Conservation (phyloP, 2,797 vertebrate genomes). For the Periophthalmus magnuspinnatus region DNA sequence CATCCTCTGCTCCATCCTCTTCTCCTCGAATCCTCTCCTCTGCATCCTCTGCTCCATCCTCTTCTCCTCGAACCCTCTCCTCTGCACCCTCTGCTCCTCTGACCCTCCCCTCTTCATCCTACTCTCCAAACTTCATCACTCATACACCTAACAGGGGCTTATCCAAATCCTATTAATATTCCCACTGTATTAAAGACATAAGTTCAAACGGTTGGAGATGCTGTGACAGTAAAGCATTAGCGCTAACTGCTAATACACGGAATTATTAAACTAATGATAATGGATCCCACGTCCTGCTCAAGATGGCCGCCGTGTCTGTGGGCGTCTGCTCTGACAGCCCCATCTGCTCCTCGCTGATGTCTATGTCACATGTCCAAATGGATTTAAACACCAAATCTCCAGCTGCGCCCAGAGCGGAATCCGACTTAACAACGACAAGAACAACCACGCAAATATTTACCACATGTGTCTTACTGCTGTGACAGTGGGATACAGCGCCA, state of each 20-base stretch:
- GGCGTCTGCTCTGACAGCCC: slow-evolving; percentile 6
- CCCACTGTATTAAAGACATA: neutral
- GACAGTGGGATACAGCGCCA: too few relatives aligned
- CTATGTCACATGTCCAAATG: slow-evolving; percentile 15
- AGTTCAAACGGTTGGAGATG: slow-evolving; percentile 33
- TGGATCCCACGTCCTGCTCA: slow-evolving; percentile 38
- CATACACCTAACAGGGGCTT: too few relatives aligned
- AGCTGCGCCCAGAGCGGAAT: neutral
- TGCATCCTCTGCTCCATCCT: too few relatives aligned
- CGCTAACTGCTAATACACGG: slow-evolving; percentile 47
- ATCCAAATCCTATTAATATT: too few relatives aligned
- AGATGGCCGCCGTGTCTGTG: slow-evolving; percentile 34
- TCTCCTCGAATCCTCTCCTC: too few relatives aligned
- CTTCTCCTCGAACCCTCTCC: too few relatives aligned
- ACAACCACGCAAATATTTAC: neutral
- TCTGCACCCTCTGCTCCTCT: too few relatives aligned
- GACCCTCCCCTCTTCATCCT: too few relatives aligned
- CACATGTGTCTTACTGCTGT: slow-evolving; percentile 24
- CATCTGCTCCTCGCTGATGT: slow-evolving; percentile 6
- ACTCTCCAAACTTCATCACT: too few relatives aligned
- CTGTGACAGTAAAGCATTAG: slow-evolving; percentile 47
- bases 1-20: too few relatives aligned
- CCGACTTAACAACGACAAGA: neutral
- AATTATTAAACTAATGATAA: slow-evolving; percentile 47
- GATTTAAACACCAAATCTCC: neutral